phyloP scores from a whole-genome alignment of 1,140 invertebrate genomes.

The Lordiphosa collinella region DNA sequence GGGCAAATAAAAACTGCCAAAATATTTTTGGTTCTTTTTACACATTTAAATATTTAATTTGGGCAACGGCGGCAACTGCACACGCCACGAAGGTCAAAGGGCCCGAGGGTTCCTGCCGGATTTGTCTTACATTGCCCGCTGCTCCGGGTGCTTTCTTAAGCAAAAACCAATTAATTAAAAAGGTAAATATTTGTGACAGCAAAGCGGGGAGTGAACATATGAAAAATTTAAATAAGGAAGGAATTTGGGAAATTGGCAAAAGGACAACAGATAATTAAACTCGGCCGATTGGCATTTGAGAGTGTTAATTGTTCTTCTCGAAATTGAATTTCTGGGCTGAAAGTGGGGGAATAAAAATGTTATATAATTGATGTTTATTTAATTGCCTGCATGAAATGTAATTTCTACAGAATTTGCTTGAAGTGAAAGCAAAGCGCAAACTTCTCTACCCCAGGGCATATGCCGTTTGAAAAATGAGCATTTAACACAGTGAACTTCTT shows the following conservation, averaged over 20 bases:
- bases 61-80: constrained; percentile 15
- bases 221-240: constrained; percentile 5
- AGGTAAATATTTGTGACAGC: constrained; percentile 55
- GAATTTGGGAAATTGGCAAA: background rate
- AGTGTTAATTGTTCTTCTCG: background rate
- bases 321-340: background rate
- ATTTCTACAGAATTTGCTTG: constrained; percentile 23
- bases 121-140: background rate
- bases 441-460: background rate
- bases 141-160: constrained; percentile 41
- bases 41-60: constrained; percentile 75
- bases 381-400: constrained; percentile 34
- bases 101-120: background rate
- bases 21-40: constrained; percentile 39
- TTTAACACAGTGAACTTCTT: constrained; percentile 15
- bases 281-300: constrained; percentile 1
- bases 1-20: constrained; percentile 39
- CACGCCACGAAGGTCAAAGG: constrained; percentile 24
- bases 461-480: constrained; percentile 38
- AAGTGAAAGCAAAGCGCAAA: constrained; percentile 40
- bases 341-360: background rate
- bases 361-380: constrained; percentile 37
- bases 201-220: background rate
- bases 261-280: constrained; percentile 8
- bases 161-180: constrained; percentile 73